Percentiles rank a stretch among this genome's conserved stretches.
Evolutionary conservation across 2,113 vertebrate genomes (phyloP).

Genomic region (Azemiops feae): DNA sequence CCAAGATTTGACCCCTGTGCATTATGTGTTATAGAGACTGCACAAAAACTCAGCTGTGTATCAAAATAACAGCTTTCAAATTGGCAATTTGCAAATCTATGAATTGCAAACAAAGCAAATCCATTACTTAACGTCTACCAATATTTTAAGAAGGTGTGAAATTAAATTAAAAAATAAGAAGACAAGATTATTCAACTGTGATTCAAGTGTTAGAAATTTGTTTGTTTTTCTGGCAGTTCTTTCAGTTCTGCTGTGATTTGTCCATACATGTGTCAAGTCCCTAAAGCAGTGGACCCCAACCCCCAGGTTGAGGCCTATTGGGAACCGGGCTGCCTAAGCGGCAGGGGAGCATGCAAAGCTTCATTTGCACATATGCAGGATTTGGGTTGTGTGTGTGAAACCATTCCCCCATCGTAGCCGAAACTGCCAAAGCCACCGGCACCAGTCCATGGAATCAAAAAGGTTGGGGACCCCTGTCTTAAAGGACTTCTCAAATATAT

Average conservation of each 20-base stretch:
- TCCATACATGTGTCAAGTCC: background rate
- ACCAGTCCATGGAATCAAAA: background rate
- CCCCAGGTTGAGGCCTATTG: background rate
- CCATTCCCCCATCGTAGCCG: background rate
- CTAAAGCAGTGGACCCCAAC: background rate
- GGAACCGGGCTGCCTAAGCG: background rate
- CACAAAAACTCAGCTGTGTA: background rate
- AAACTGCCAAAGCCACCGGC: background rate
- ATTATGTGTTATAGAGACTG: background rate
- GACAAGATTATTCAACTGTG: constrained; percentile 6
- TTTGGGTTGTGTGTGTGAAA: background rate
- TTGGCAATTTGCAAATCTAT: constrained; percentile 11
- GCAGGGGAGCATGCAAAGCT: background rate
- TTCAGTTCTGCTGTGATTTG: background rate
- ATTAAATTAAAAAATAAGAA: constrained; percentile 15
- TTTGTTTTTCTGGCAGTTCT: background rate
- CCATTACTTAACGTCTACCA: constrained; percentile 2
- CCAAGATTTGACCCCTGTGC: background rate
- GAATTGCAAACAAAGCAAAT: constrained; percentile 28
- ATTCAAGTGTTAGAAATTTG: background rate
- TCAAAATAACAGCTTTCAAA: constrained; percentile 8
- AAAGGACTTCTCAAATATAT: background rate
- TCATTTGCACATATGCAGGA: background rate
- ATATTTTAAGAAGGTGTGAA: constrained; percentile 22
- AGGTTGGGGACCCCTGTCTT: background rate